These are phyloP conservation scores for Empis stercorea DNA, from an alignment of 2,888 invertebrate species.

Conservation along the genomic window DNA sequence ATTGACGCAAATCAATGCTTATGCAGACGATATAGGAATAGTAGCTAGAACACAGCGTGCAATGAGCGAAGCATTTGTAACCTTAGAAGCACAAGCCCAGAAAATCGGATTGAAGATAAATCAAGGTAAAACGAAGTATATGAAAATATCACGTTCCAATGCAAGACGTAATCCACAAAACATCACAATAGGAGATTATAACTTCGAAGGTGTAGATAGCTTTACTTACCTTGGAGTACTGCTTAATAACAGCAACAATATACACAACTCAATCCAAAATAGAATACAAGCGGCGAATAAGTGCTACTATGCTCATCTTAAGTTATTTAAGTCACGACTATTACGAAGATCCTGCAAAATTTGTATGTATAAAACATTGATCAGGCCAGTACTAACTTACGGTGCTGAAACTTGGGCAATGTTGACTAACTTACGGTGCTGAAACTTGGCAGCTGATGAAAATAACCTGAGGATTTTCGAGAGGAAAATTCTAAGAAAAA, in stretches of 20 bases:
- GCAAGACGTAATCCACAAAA: not conserved
- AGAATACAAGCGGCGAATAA: not conserved
- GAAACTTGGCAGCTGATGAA: not conserved
- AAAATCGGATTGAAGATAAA: not conserved
- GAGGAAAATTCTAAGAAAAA: no score
- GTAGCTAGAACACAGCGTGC: not conserved
- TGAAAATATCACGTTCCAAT: not conserved
- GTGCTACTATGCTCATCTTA: not conserved
- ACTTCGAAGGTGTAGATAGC: not conserved
- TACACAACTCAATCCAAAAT: not conserved
- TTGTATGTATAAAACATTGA: not conserved
- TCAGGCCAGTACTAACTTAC: not conserved
- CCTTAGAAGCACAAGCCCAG: not conserved
- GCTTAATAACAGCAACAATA: not conserved
- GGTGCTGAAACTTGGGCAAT: not conserved
- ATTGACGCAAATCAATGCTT: not conserved
- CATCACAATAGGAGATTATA: not conserved
- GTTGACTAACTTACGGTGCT: not conserved
- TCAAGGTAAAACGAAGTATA: not conserved
- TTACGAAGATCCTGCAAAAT: not conserved
- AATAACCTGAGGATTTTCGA: not conserved
- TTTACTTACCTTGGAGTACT: not conserved
- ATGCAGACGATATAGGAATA: not conserved
- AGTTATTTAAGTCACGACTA: no score
- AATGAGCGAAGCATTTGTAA: not conserved